Conservation (phyloP, 2,113 vertebrate genomes). For the Hemiprocne comata region DNA sequence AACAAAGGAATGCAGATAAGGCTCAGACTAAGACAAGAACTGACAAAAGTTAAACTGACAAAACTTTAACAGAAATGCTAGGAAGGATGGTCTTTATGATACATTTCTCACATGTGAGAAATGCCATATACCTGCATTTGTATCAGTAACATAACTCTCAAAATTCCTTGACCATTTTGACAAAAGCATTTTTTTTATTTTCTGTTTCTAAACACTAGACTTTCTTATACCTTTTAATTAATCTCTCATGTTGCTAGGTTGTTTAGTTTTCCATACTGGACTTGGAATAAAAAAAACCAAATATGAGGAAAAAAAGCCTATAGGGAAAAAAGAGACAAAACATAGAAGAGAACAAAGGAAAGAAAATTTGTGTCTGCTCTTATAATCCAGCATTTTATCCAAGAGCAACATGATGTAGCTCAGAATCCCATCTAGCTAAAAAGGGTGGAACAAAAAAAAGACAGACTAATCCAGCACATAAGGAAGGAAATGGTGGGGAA, state of each 20-base stretch:
- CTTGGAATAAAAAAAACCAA: neutral
- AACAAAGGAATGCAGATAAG: slow-evolving; percentile 5
- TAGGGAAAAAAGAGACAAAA: neutral
- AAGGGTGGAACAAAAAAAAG: neutral
- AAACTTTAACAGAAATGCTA: slow-evolving; percentile 3
- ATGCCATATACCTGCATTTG: neutral
- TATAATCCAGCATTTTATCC: neutral
- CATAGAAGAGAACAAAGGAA: neutral
- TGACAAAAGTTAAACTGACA: neutral
- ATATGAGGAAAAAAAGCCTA: neutral
- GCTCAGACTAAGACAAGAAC: neutral
- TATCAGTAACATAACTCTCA: neutral
- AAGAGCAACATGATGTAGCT: neutral
- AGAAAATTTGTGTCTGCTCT: neutral
- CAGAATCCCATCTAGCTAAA: neutral
- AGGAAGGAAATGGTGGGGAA: neutral
- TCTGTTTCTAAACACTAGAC: neutral
- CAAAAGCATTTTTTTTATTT: neutral
- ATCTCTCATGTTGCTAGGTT: neutral
- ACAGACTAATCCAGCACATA: neutral
- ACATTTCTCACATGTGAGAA: neutral
- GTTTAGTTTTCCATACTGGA: neutral
- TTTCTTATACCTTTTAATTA: slow-evolving; percentile 7
- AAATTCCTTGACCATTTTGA: neutral
- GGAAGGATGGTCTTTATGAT: neutral